Percentiles rank a stretch among this genome's conserved stretches.
Evolutionary conservation across 1,140 invertebrate genomes (phyloP).

Genomic region (Trichoplusia ni): DNA sequence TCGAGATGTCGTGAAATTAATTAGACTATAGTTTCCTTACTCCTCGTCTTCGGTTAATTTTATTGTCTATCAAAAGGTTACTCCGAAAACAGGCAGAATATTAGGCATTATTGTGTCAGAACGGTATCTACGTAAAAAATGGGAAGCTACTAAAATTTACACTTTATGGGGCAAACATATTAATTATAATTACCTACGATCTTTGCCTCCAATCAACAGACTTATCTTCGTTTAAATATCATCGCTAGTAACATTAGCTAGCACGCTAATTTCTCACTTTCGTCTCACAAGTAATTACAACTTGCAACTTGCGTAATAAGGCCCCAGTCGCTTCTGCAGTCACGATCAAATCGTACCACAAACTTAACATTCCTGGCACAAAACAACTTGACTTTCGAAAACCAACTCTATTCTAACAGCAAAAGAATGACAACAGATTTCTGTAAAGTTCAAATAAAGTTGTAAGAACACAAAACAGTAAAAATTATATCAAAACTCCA

Average conservation of each 20-base stretch:
- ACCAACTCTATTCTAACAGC: slow-evolving; percentile 21
- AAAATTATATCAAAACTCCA: slow-evolving; percentile 80
- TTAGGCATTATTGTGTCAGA: no score
- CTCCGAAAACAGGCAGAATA: no score
- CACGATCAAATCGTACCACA: slow-evolving; percentile 68
- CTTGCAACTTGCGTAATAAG: slow-evolving; percentile 63
- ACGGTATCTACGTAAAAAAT: no score
- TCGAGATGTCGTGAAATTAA: no score
- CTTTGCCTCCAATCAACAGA: slow-evolving; percentile 14
- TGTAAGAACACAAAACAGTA: slow-evolving; percentile 62
- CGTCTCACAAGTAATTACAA: slow-evolving; percentile 72
- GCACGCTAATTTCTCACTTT: slow-evolving; percentile 73
- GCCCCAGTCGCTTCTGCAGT: slow-evolving; percentile 71
- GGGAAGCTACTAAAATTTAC: no score
- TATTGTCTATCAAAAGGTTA: no score
- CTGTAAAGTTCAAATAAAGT: slow-evolving; percentile 31
- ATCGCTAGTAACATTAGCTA: slow-evolving; percentile 35
- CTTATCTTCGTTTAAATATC: slow-evolving; percentile 17
- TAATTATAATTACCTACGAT: no score
- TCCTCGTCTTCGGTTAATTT: no score
- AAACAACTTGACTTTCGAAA: slow-evolving; percentile 25
- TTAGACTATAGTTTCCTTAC: no score
- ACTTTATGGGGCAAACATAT: no score
- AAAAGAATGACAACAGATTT: slow-evolving; percentile 26
- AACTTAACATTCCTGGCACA: slow-evolving; percentile 38